phyloP scores from a whole-genome alignment of 2,113 vertebrate genomes.

The Cyanoliseus patagonus region DNA sequence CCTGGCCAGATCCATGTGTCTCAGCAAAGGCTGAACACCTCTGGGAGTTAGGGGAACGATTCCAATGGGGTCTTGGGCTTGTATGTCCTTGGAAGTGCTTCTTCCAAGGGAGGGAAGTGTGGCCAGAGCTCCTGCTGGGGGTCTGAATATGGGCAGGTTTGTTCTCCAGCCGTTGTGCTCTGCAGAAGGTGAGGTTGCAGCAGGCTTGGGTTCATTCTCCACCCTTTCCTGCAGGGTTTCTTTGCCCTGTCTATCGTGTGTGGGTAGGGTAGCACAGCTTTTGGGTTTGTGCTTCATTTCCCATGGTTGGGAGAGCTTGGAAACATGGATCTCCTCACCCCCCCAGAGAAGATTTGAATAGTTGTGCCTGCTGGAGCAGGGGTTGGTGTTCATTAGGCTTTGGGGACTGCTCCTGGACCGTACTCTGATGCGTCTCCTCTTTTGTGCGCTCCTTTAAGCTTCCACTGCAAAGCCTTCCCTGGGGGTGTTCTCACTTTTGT shows the following conservation, averaged over 20 bases:
- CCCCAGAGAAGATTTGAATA: neutral
- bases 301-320: neutral
- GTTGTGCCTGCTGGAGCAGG: neutral
- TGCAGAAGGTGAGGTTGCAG: neutral
- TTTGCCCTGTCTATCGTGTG: neutral
- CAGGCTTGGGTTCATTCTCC: neutral
- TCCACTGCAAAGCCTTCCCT: neutral
- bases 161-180: neutral
- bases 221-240: neutral
- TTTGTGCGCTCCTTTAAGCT: neutral
- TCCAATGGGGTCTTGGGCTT: neutral
- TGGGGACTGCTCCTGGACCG: neutral
- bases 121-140: neutral
- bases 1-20: fast-evolving
- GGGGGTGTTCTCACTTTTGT: fast-evolving
- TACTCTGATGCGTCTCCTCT: neutral
- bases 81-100: neutral
- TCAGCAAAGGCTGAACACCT: fast-evolving
- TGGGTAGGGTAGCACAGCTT: neutral
- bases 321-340: neutral
- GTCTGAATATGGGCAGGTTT: neutral
- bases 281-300: neutral
- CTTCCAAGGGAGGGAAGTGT: neutral
- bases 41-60: neutral
- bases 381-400: neutral